phyloP scores from a whole-genome alignment of 2,797 vertebrate species.

The Cyprinodon diabolis region DNA sequence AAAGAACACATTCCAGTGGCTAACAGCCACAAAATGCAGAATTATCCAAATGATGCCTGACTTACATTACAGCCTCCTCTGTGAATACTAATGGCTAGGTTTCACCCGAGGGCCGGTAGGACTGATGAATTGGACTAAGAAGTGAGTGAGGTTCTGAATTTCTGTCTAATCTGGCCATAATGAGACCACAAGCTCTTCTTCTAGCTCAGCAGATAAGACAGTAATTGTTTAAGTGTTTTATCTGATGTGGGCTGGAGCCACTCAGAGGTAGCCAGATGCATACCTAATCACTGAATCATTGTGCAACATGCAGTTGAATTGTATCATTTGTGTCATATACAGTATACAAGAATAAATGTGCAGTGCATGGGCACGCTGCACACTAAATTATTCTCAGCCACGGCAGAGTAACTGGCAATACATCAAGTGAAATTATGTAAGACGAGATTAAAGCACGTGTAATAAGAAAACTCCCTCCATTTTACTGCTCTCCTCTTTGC shows the following conservation, averaged over 20 bases:
- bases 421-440: neutral
- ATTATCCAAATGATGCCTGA: conserved; percentile 10
- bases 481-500: neutral
- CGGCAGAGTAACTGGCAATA: neutral
- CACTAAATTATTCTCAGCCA: neutral
- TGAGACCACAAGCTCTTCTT: conserved; percentile 74
- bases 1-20: neutral
- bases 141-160: conserved; percentile 56
- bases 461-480: neutral
- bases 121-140: conserved; percentile 49
- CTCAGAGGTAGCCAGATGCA: conserved; percentile 53
- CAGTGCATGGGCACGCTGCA: neutral
- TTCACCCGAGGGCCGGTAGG: conserved; percentile 62
- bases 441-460: neutral
- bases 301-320: conserved; percentile 19
- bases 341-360: neutral
- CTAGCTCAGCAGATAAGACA: conserved; percentile 77
- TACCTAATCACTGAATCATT: conserved; percentile 42
- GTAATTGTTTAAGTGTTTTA: conserved; percentile 83
- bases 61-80: conserved; percentile 41
- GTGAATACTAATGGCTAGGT: conserved; percentile 55
- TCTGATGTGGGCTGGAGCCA: conserved; percentile 72
- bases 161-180: conserved; percentile 79
- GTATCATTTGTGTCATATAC: conserved; percentile 7
- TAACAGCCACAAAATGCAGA: neutral